Percentiles rank a stretch among this genome's conserved stretches.
Evolutionary conservation across 2,888 invertebrate species (phyloP).

Genomic region (Notocelia uddmanniana): DNA sequence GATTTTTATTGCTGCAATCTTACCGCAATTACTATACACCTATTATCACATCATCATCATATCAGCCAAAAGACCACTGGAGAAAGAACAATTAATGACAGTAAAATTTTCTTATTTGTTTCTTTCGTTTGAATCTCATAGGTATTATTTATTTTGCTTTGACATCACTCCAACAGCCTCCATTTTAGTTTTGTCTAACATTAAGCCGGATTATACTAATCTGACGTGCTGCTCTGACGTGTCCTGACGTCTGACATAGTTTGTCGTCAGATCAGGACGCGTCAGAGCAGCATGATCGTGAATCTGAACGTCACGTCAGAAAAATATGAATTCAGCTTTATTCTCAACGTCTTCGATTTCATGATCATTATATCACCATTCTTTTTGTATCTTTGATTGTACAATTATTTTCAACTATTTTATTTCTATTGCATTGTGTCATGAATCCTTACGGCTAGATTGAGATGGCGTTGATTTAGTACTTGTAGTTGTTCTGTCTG

Average conservation of each 20-base stretch:
- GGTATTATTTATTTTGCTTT: not conserved
- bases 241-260: no score
- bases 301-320: no score
- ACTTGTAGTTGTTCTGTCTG: constrained; percentile 79
- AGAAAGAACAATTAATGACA: no score
- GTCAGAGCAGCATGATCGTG: no score
- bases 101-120: no score
- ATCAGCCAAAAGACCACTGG: no score
- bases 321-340: not conserved
- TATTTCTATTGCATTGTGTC: not conserved
- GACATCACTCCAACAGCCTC: constrained; percentile 6
- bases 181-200: not conserved
- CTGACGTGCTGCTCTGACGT: no score
- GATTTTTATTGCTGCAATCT: no score
- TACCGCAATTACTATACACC: no score
- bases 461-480: constrained; percentile 19
- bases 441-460: constrained; percentile 28
- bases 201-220: not conserved
- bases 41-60: no score
- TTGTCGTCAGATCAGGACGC: no score
- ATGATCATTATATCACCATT: not conserved
- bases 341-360: not conserved
- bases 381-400: not conserved
- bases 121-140: not conserved
- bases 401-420: not conserved